These are phyloP conservation scores for Arctia plantaginis DNA, from an alignment of 2,888 invertebrate genomes.

Conservation along the genomic window DNA sequence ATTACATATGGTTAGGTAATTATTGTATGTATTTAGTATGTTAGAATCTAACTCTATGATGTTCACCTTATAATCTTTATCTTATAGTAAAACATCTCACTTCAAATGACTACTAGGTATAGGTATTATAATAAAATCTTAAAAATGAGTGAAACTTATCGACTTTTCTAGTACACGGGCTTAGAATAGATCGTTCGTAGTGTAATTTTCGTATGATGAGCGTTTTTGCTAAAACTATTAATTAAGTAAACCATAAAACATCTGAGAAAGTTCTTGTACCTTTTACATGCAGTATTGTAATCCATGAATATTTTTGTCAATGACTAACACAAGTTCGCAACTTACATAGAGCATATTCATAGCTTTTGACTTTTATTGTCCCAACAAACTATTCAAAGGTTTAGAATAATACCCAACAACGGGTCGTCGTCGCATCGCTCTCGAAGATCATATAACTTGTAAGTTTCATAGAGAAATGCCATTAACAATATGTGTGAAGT, in stretches of 20 bases:
- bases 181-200: too few relatives aligned
- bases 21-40: too few relatives aligned
- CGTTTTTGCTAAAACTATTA: too few relatives aligned
- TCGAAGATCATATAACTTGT: constrained; percentile 14
- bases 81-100: too few relatives aligned
- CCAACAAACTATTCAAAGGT: neutral
- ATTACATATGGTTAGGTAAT: too few relatives aligned
- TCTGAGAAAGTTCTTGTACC: neutral
- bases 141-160: too few relatives aligned
- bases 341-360: neutral
- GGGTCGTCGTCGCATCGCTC: neutral
- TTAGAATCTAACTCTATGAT: neutral
- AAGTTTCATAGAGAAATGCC: constrained; percentile 30
- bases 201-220: too few relatives aligned
- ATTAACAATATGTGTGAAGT: constrained; percentile 13
- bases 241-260: too few relatives aligned
- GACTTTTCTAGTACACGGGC: too few relatives aligned
- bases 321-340: neutral
- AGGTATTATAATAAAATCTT: too few relatives aligned
- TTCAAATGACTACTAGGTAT: too few relatives aligned
- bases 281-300: neutral
- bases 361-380: constrained; percentile 1
- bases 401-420: neutral
- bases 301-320: neutral
- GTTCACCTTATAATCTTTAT: too few relatives aligned